These are phyloP conservation scores for Mirza zaza DNA, from an alignment of 2,113 vertebrate genomes.

Conservation along the genomic window DNA sequence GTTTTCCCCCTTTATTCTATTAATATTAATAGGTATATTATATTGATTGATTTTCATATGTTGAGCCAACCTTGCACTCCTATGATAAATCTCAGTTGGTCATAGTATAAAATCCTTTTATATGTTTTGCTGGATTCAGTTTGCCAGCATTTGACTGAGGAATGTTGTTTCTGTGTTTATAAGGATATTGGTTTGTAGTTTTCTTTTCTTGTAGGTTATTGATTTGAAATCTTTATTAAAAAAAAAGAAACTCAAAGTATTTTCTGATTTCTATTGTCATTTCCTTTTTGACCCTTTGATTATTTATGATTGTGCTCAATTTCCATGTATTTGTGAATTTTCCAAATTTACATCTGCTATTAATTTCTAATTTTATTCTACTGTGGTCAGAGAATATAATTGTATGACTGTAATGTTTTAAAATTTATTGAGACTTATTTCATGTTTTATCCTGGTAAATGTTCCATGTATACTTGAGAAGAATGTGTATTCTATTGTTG, in stretches of 20 bases:
- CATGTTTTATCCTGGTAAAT: background rate
- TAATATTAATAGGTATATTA: background rate
- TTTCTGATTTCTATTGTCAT: constrained; percentile 29
- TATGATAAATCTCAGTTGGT: background rate
- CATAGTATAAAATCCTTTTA: background rate
- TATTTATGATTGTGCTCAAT: constrained; percentile 30
- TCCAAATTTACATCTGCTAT: background rate
- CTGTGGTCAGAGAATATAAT: background rate
- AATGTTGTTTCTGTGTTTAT: background rate
- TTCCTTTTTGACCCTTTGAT: background rate
- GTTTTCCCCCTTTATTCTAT: background rate
- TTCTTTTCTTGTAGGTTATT: background rate
- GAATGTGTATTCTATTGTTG: background rate
- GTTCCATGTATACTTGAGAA: background rate
- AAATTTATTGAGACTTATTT: background rate
- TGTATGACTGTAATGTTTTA: background rate
- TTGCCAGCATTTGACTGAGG: background rate
- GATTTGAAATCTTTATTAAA: too few relatives aligned
- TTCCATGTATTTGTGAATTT: background rate
- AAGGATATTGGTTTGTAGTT: background rate
- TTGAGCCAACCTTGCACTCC: background rate
- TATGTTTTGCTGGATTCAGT: background rate
- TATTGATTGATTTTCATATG: background rate
- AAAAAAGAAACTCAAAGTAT: background rate
- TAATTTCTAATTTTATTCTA: background rate